A percentile compares a stretch with the other conserved stretches of the same genome.
Evolutionary conservation across 2,797 vertebrate genomes (phyloP).

Genomic region (Enteromius unitaeniatus): DNA sequence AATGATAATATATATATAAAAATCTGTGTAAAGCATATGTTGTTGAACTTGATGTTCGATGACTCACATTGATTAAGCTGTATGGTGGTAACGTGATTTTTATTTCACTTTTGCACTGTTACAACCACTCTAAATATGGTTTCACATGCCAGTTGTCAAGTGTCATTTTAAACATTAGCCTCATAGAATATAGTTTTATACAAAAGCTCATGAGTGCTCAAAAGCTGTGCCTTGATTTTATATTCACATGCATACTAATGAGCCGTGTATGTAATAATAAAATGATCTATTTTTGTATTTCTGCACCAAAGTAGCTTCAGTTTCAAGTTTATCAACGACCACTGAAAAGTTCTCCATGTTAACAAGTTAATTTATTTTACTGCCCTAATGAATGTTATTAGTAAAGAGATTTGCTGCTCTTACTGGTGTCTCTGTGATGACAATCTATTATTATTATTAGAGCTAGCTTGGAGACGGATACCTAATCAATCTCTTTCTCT

Average conservation of each 20-base stretch:
- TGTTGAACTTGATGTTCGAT: neutral
- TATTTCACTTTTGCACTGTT: constrained; percentile 12
- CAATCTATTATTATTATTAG: constrained; percentile 14
- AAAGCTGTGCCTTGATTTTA: neutral
- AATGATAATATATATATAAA: neutral
- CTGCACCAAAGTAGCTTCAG: constrained; percentile 20
- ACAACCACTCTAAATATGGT: neutral
- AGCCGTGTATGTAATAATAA: neutral
- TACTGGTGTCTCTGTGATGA: constrained; percentile 17
- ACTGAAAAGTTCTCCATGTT: neutral
- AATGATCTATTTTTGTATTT: constrained; percentile 28
- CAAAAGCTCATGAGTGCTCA: neutral
- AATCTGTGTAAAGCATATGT: neutral
- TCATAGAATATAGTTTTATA: neutral
- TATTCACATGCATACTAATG: constrained; percentile 6
- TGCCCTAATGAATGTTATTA: constrained; percentile 3
- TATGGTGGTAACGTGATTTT: constrained; percentile 1
- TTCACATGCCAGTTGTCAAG: neutral
- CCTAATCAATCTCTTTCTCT: constrained; percentile 10
- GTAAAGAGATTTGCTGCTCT: neutral
- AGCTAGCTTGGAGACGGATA: neutral
- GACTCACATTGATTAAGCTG: neutral
- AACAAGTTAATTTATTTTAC: constrained; percentile 4
- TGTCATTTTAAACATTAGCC: neutral
- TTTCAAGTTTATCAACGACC: neutral